phyloP scores from a whole-genome alignment of 2,797 vertebrate species.

The Eulemur coronatus region DNA sequence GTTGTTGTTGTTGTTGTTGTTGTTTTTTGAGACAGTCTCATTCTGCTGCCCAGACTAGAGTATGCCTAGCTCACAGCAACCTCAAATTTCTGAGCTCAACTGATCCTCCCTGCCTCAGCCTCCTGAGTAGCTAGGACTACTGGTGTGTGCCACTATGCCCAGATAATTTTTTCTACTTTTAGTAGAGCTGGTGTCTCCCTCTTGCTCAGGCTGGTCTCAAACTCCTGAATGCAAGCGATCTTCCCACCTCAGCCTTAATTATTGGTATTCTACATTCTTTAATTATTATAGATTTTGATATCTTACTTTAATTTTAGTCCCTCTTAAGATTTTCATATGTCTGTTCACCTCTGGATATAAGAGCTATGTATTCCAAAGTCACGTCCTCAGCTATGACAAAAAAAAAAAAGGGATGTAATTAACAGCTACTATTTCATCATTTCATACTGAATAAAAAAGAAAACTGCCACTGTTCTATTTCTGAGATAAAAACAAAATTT shows the following conservation, averaged over 20 bases:
- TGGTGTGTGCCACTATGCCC: too few relatives aligned
- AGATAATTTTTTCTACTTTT: too few relatives aligned
- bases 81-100: too few relatives aligned
- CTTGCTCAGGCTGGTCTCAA: too few relatives aligned
- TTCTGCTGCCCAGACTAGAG: too few relatives aligned
- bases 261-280: neutral
- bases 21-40: too few relatives aligned
- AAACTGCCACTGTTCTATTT: conserved; percentile 23
- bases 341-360: conserved; percentile 11
- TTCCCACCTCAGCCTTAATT: neutral
- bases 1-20: too few relatives aligned
- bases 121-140: too few relatives aligned
- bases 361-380: neutral
- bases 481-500: conserved; percentile 40
- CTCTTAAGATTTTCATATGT: neutral
- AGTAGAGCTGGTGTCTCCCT: too few relatives aligned
- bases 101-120: too few relatives aligned
- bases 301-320: conserved; percentile 21
- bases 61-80: too few relatives aligned
- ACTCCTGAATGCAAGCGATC: too few relatives aligned
- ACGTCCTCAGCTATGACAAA: neutral
- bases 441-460: conserved; percentile 35
- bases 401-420: neutral
- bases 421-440: conserved; percentile 1
- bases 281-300: neutral